Percentiles rank a stretch among this genome's conserved stretches.
phyloP scores from a whole-genome alignment of 1,140 invertebrate species.

The Thaumatotibia leucotreta region DNA sequence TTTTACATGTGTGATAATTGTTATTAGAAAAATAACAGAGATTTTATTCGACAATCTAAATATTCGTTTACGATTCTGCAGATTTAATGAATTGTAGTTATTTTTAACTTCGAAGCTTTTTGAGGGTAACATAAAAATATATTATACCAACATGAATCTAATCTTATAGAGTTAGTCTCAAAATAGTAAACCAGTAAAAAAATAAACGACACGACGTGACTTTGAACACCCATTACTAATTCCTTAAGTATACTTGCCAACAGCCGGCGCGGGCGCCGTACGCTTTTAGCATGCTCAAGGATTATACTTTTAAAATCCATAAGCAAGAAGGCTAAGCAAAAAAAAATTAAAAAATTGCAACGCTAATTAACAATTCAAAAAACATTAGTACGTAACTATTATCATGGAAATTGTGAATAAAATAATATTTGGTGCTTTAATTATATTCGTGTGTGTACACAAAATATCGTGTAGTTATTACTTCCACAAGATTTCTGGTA shows the following conservation, averaged over 20 bases:
- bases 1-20: background rate
- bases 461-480: background rate
- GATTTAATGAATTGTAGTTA: too few species aligned
- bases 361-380: background rate
- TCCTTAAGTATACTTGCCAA: background rate
- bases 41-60: too few species aligned
- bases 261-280: background rate
- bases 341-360: background rate
- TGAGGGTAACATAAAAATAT: background rate
- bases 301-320: background rate
- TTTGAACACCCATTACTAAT: background rate
- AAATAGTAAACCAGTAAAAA: background rate
- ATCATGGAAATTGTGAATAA: background rate
- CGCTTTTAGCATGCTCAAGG: background rate
- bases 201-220: background rate
- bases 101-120: too few species aligned
- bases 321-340: background rate
- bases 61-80: too few species aligned
- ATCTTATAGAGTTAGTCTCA: background rate
- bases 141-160: too few species aligned
- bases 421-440: background rate
- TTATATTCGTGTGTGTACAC: background rate
- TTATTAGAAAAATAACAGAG: too few species aligned
- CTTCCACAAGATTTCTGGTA: background rate
- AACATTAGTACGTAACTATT: background rate